Base-by-base conservation (phyloP, 2,888 invertebrate genomes). In the Agrotis ipsilon region DNA sequence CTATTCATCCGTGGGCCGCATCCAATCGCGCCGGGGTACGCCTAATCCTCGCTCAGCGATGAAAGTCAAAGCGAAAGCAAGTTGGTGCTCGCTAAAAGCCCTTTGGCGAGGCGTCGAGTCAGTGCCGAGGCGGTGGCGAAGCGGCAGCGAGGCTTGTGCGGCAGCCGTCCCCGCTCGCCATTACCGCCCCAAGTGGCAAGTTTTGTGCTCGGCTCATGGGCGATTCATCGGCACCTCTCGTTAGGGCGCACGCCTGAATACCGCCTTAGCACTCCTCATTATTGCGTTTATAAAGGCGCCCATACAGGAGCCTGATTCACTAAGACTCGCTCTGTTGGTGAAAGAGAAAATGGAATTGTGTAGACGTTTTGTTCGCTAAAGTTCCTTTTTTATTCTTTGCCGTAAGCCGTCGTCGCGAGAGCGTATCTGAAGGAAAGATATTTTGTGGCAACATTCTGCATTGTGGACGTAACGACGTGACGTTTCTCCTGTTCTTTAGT, bases 321-420 rank as follows among this genome's bases (percentile, higher is more conserved):
- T 93, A 95, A 95, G 93, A 92, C 92, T 89, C 90, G 92, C 92
- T 91, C 87, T 86, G 91, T 89, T 89, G 89, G 90, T 95, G 94
- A 95, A 95, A 96, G 94, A 93, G 94, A 94, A 96, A 96, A 95
- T 94, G 94, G 94, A 91, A 94, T 95, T 95, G 94, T 96, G 94
- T 92, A 92, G 90, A 91, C 91, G 92, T 93, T 95, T 94, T 94
- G 94, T 95, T 93, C 90, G 89, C 86, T 86, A 89, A 91, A 90
- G 88, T 91, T 90, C 88, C 86, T 88, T 92, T 93, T 94, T 93
- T 91, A 88, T 91, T 91, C 88, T 87, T 88, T 84, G 83, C 83
- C 83, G 85, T 87, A 82, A 84, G 86, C 88, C 84, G 87, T 84
- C 75, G 86, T 87, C 85, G 87, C 83, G 83, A 77, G 84, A 85